Percentiles rank a stretch among this genome's conserved stretches.
These are phyloP conservation scores for Orchesella cincta DNA, from an alignment of 1,140 invertebrate genomes.

Conservation along the genomic window DNA sequence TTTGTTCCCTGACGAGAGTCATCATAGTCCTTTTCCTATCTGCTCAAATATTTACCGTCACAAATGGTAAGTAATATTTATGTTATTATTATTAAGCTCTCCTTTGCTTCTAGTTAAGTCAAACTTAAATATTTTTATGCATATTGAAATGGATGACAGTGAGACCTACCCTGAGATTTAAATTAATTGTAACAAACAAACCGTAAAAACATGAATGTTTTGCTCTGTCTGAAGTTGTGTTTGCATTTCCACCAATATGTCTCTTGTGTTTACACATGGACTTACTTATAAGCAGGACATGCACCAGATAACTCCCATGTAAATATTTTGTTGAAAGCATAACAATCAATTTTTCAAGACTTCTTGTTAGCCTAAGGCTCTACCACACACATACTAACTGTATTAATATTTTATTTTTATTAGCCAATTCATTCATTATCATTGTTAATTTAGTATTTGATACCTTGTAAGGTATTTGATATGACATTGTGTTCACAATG, in stretches of 20 bases:
- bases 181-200: constrained; percentile 3
- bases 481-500: too few species aligned
- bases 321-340: background rate
- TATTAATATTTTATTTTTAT: too few species aligned
- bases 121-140: constrained; percentile 3
- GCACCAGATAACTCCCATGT: constrained; percentile 11
- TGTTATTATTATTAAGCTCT: background rate
- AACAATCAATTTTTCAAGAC: background rate
- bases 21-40: constrained; percentile 7
- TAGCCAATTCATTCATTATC: too few species aligned
- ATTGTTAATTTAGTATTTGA: too few species aligned
- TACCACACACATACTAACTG: constrained; percentile 7
- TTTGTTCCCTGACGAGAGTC: constrained; percentile 11
- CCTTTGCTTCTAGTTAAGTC: background rate
- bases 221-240: background rate
- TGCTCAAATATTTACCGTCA: constrained; percentile 25
- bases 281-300: constrained; percentile 1
- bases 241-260: background rate
- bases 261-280: background rate
- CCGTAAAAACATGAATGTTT: constrained; percentile 11
- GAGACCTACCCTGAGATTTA: background rate
- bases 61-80: constrained; percentile 3
- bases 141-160: background rate
- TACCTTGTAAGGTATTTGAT: too few species aligned
- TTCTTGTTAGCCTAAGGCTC: background rate